These are phyloP conservation scores for Polylopha cassiicola DNA, from an alignment of 2,888 invertebrate species.

Conservation along the genomic window DNA sequence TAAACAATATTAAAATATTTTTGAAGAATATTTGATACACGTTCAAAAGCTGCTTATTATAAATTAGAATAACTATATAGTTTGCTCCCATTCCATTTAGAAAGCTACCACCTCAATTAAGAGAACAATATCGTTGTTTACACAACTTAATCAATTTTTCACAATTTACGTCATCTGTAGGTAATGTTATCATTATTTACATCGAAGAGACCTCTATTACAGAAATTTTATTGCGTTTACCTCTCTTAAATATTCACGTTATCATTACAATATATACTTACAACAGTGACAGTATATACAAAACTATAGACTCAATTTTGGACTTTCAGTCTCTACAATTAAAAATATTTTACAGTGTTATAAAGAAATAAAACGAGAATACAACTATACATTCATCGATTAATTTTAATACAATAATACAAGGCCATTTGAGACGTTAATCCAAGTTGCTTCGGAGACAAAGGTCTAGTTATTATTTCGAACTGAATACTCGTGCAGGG, in stretches of 20 bases:
- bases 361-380: conserved; percentile 47
- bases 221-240: conserved; percentile 73
- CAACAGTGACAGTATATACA: conserved; percentile 73
- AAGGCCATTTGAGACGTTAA: conserved; percentile 59
- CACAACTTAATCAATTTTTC: conserved; percentile 34
- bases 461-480: conserved; percentile 35
- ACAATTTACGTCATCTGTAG: conserved; percentile 42
- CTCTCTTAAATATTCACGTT: conserved; percentile 66
- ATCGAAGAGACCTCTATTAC: conserved; percentile 63
- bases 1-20: no score
- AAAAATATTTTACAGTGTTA: conserved; percentile 57
- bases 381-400: conserved; percentile 46
- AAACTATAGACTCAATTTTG: conserved; percentile 76
- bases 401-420: conserved; percentile 55
- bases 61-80: not conserved
- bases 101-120: conserved; percentile 28
- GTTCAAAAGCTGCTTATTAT: no score
- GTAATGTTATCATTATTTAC: conserved; percentile 61
- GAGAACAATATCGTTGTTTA: conserved; percentile 42
- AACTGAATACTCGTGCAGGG: conserved; percentile 22
- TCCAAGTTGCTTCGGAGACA: conserved; percentile 33
- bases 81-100: conserved; percentile 24
- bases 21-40: no score
- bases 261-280: conserved; percentile 70
- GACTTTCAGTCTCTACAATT: conserved; percentile 76